Percentiles rank a stretch among this genome's conserved stretches.
Conservation (phyloP, 2,113 vertebrate species). For the Rhea pennata region DNA sequence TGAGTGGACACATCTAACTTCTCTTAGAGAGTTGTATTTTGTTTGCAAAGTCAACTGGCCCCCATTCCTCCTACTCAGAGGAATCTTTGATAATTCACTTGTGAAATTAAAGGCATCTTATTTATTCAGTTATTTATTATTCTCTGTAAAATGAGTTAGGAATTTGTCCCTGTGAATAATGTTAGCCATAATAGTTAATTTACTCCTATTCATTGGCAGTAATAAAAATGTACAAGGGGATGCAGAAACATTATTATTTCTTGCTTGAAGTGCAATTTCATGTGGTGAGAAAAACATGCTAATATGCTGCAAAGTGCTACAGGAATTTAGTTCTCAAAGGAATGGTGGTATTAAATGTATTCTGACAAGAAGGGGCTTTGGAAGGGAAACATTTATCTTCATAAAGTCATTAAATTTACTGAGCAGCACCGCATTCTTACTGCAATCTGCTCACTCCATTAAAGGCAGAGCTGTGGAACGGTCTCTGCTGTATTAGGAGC, state of each 20-base stretch:
- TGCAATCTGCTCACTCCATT: conserved; percentile 85
- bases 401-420: conserved; percentile 88
- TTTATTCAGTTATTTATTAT: conserved; percentile 85
- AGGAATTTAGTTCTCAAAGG: conserved; percentile 85
- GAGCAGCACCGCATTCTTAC: conserved; percentile 80
- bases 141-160: conserved; percentile 82
- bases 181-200: conserved; percentile 85
- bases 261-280: conserved; percentile 86
- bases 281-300: conserved; percentile 83
- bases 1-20: conserved; percentile 37
- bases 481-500: conserved; percentile 69
- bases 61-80: conserved; percentile 54
- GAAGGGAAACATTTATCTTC: conserved; percentile 88
- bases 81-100: conserved; percentile 80
- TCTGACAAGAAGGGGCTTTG: conserved; percentile 84
- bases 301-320: conserved; percentile 83
- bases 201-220: conserved; percentile 86
- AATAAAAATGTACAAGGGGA: conserved; percentile 85
- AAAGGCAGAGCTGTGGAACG: conserved; percentile 77
- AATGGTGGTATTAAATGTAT: conserved; percentile 84
- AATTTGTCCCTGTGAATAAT: conserved; percentile 84
- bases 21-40: conserved; percentile 40
- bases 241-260: conserved; percentile 86
- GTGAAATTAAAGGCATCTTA: conserved; percentile 84
- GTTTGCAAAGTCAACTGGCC: conserved; percentile 57